Evolutionary conservation across 2,888 invertebrate genomes (phyloP).

Genomic region (Tortrix viridana): DNA sequence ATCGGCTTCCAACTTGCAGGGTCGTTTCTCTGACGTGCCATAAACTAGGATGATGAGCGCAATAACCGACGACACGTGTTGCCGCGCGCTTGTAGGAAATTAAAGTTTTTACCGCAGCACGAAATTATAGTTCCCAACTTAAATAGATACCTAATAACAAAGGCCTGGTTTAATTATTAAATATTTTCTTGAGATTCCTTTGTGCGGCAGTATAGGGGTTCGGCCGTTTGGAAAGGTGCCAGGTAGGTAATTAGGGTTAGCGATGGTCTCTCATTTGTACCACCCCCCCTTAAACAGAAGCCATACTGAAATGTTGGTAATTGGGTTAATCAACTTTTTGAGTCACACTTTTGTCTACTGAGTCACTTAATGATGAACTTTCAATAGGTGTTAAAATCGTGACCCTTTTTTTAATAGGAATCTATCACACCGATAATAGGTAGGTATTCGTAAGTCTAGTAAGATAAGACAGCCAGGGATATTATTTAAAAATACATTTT

Average conservation of each 20-base stretch:
- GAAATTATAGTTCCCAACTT: neutral
- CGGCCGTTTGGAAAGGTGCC: slow-evolving; percentile 17
- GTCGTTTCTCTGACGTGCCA: neutral
- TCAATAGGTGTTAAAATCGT: no score
- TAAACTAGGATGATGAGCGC: neutral
- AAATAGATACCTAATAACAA: neutral
- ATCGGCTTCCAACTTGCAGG: neutral
- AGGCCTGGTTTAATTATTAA: slow-evolving; percentile 16
- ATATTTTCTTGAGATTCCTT: slow-evolving; percentile 13
- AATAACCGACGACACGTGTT: slow-evolving; percentile 8
- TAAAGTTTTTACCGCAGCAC: slow-evolving; percentile 9
- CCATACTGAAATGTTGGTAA: neutral
- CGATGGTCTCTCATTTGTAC: neutral
- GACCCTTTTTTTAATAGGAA: no score
- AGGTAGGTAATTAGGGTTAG: slow-evolving; percentile 8
- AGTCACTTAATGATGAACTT: no score
- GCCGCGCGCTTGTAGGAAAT: slow-evolving; percentile 5
- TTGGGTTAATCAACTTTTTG: neutral
- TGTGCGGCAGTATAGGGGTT: slow-evolving; percentile 8
- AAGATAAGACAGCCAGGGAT: no score
- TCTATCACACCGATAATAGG: no score
- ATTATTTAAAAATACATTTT: no score
- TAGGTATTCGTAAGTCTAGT: no score
- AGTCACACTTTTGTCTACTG: no score
- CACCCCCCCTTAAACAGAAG: neutral